A percentile compares a stretch with the other conserved stretches of the same genome.
These are phyloP conservation scores for Smittia sp. DNA, from an alignment of 2,888 invertebrate genomes.

Conservation along the genomic window DNA sequence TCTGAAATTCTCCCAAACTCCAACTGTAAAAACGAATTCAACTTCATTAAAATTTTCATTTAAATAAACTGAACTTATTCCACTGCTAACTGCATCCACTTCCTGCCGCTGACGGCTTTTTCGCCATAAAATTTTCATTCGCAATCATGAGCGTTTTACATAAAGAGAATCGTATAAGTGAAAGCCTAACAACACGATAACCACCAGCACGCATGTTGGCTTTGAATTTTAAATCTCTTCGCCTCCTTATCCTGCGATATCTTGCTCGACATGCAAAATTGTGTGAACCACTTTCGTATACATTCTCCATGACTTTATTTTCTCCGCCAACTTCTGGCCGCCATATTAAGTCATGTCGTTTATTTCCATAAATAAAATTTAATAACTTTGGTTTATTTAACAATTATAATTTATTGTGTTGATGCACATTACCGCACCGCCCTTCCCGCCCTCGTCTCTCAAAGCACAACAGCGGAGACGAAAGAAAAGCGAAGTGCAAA, in stretches of 20 bases:
- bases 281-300: not conserved
- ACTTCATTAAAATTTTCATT: too few relatives aligned
- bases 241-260: not conserved
- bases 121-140: too few relatives aligned
- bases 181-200: not conserved
- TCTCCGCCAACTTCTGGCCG: not conserved
- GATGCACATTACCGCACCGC: constrained; percentile 29
- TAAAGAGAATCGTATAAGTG: too few relatives aligned
- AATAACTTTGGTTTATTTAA: constrained; percentile 37
- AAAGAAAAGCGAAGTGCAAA: constrained; percentile 31
- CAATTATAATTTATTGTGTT: constrained; percentile 40
- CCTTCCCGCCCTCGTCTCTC: not conserved
- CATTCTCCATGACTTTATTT: not conserved
- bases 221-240: not conserved
- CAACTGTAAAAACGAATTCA: too few relatives aligned
- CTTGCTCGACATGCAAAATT: not conserved
- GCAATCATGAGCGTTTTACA: too few relatives aligned
- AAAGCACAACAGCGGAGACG: not conserved
- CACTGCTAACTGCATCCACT: too few relatives aligned
- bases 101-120: too few relatives aligned
- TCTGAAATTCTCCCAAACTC: too few relatives aligned
- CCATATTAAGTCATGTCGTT: constrained; percentile 33
- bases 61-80: too few relatives aligned
- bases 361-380: constrained; percentile 39
- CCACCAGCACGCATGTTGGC: not conserved